These are phyloP conservation scores for Drosophila rubida DNA, from an alignment of 2,888 invertebrate species.

Conservation along the genomic window DNA sequence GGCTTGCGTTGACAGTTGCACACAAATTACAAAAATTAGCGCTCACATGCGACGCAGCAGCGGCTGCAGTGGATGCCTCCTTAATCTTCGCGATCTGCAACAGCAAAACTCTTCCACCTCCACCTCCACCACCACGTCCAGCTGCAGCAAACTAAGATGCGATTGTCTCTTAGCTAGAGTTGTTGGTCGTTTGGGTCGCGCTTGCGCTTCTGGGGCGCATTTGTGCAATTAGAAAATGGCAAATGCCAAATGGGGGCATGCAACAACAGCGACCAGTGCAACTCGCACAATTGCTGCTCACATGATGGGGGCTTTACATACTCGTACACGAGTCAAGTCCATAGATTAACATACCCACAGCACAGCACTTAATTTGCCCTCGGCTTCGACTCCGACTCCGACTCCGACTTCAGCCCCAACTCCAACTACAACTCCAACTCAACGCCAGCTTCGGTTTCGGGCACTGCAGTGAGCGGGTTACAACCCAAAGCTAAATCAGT, in stretches of 20 bases:
- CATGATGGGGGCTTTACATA: slow-evolving; percentile 49
- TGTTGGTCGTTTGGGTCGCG: slow-evolving; percentile 43
- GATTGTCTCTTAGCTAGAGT: slow-evolving; percentile 39
- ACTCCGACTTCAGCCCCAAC: slow-evolving; percentile 13
- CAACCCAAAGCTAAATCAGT: slow-evolving; percentile 29
- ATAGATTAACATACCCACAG: slow-evolving; percentile 64
- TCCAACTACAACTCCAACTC: slow-evolving; percentile 21
- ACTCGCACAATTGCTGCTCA: slow-evolving; percentile 26
- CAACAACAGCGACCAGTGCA: slow-evolving; percentile 30
- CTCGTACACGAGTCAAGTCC: slow-evolving; percentile 27
- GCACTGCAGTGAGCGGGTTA: not conserved
- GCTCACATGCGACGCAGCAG: slow-evolving; percentile 62
- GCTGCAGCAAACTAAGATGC: slow-evolving; percentile 14
- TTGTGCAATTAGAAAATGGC: slow-evolving; percentile 70
- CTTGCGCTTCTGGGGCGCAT: slow-evolving; percentile 60
- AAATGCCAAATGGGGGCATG: slow-evolving; percentile 69
- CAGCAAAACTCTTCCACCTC: not conserved
- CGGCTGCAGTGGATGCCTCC: slow-evolving; percentile 40
- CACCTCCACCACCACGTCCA: not conserved
- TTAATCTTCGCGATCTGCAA: slow-evolving; percentile 54
- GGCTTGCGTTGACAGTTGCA: slow-evolving; percentile 67
- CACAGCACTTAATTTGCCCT: slow-evolving; percentile 59
- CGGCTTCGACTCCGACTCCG: slow-evolving; percentile 18
- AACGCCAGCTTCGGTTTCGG: slow-evolving; percentile 26
- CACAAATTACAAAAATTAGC: slow-evolving; percentile 74